Evolutionary conservation across 1,140 invertebrate species (phyloP), one percentile per base, ranked within the genome.

Genomic region (Drosophila arawakana): DNA sequence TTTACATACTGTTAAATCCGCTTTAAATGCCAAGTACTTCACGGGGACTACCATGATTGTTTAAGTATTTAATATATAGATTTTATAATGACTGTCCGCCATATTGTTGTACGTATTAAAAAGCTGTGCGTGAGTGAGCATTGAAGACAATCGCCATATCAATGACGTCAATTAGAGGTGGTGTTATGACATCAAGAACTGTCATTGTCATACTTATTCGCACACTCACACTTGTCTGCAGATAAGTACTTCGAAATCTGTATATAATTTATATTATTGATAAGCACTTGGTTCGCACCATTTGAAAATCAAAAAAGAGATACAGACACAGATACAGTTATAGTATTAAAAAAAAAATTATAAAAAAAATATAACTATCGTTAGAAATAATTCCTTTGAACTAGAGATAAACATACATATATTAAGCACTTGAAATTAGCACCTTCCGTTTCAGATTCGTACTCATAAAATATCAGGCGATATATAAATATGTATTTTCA

Each of bases 221-320:
- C 6, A 50, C 47, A 55, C 13, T 25, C 30, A 62, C 7, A 37
- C 9, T 41, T 15, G 44, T 50, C 21, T 18, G 13, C 39, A 41
- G 71, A 74, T 69, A 74, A 61, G 63, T 68, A 30, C 39, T 11
- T 34, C 13, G 10, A 66, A 37, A 55, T 37, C 13, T 44, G 13
- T 61, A 37, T 62, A 25, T 84, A 84, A 84, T 86, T 86, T 81
- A 86, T 86, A 73, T 80, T 73, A 71, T 46, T 49, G 81, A 84
- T 84, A 84, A 83, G 69, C 25, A 13, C 35, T 63, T 68, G 10
- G 58, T 54, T 61, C 49, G 72, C 58, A 74, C 49, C 41, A 25
- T 73, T 80, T 62, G 44, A 80, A 79, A 73, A 71, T 78, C 61
- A 67, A 11, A 35, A 11, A 35, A 54, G 25, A 63, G 44, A 69